phyloP scores from a whole-genome alignment of 1,140 invertebrate species.

The Drosophila carrolli region DNA sequence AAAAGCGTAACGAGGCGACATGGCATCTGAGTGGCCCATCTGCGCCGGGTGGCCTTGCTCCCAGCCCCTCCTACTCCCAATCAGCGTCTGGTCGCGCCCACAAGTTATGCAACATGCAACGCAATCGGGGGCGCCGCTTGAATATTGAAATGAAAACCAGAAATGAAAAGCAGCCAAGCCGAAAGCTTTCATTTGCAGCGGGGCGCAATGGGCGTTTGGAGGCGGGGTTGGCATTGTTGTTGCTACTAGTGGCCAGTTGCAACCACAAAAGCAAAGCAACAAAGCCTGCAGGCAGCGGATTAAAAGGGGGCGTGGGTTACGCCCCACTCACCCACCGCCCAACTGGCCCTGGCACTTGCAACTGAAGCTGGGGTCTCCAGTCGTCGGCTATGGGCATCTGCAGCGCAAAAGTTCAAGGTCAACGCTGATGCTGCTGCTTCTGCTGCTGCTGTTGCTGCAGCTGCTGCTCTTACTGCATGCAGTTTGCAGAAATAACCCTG shows the following conservation, averaged over 20 bases:
- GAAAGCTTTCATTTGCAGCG: constrained; percentile 68
- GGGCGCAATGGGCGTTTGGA: constrained; percentile 20
- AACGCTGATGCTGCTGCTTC: constrained; percentile 19
- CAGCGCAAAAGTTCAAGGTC: constrained; percentile 77
- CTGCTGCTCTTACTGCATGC: constrained; percentile 28
- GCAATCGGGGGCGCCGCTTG: constrained; percentile 42
- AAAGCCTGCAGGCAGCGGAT: constrained; percentile 51
- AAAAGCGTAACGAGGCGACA: constrained; percentile 67
- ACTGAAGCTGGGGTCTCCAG: constrained; percentile 18
- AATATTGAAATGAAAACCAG: constrained; percentile 78
- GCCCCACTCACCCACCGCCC: constrained; percentile 4
- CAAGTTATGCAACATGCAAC: constrained; percentile 74
- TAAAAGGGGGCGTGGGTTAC: constrained; percentile 57
- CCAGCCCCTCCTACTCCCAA: constrained; percentile 42
- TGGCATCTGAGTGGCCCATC: constrained; percentile 33
- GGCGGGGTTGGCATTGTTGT: constrained; percentile 38
- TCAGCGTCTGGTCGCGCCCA: constrained; percentile 67
- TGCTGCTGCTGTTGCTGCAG: constrained; percentile 12
- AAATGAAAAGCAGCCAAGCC: constrained; percentile 76
- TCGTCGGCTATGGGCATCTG: constrained; percentile 42
- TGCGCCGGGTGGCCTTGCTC: constrained; percentile 41
- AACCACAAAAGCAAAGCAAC: constrained; percentile 31
- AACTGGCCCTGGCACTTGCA: constrained; percentile 23
- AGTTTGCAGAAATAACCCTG: constrained; percentile 69
- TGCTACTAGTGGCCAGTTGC: constrained; percentile 36